These are phyloP conservation scores for Collichthys lucidus DNA, from an alignment of 2,113 vertebrate genomes.

Conservation along the genomic window DNA sequence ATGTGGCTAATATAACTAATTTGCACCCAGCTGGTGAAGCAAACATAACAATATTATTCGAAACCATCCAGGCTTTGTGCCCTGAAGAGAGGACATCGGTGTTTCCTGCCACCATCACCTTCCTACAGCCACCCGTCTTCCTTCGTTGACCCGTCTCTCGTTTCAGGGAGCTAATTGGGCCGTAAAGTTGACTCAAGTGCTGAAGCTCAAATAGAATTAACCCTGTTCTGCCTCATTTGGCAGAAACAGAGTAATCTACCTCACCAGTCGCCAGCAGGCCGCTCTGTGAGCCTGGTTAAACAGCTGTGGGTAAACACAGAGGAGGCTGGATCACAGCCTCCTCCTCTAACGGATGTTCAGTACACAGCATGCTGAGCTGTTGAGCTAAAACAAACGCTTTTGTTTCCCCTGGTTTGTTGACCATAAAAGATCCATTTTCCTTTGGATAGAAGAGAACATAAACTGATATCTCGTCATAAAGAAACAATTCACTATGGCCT, in stretches of 20 bases:
- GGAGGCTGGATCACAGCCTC: conserved; percentile 33
- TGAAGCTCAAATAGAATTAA: conserved; percentile 78
- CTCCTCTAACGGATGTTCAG: conserved; percentile 57
- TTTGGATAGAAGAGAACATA: neutral
- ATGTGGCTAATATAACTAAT: neutral
- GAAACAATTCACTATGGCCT: neutral
- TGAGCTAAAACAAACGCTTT: conserved; percentile 14
- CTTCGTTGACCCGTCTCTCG: conserved; percentile 12
- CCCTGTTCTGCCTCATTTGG: conserved; percentile 76
- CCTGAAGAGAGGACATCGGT: neutral
- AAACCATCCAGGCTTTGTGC: conserved; percentile 12
- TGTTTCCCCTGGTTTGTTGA: conserved; percentile 13
- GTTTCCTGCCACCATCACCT: conserved; percentile 20
- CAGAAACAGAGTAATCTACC: conserved; percentile 53
- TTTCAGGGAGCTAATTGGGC: conserved; percentile 55
- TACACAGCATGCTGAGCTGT: conserved; percentile 35
- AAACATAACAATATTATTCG: conserved; percentile 1
- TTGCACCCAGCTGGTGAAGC: neutral
- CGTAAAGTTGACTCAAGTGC: conserved; percentile 68
- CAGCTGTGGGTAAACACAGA: conserved; percentile 69
- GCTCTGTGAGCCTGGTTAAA: conserved; percentile 61
- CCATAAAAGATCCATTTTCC: neutral
- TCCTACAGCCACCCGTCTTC: neutral
- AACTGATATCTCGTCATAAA: neutral
- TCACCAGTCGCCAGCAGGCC: conserved; percentile 1